phyloP scores from a whole-genome alignment of 2,113 vertebrate species.

The Anhinga anhinga region DNA sequence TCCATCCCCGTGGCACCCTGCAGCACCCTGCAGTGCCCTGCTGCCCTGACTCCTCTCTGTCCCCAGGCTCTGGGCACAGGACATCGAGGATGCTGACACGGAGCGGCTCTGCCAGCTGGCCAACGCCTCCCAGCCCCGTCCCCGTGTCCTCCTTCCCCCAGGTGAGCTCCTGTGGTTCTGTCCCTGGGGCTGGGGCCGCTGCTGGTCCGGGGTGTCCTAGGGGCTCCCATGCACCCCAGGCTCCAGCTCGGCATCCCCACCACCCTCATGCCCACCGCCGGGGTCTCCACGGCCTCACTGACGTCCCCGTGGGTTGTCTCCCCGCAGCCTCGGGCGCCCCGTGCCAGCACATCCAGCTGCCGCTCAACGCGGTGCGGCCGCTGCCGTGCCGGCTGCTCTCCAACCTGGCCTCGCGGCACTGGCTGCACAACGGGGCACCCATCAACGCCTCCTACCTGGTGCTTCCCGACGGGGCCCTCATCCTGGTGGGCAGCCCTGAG shows the following conservation, averaged over 20 bases:
- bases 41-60: background rate
- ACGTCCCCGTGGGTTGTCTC: fast-evolving
- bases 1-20: fast-evolving
- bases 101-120: conserved; percentile 58
- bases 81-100: conserved; percentile 81
- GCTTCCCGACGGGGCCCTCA: conserved; percentile 83
- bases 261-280: fast-evolving
- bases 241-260: background rate
- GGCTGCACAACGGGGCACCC: conserved; percentile 75
- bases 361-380: conserved; percentile 80
- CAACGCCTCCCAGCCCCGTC: conserved; percentile 44
- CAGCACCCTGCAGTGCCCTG: fast-evolving
- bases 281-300: background rate
- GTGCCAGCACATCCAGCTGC: conserved; percentile 81
- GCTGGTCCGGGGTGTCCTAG: fast-evolving
- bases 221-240: background rate
- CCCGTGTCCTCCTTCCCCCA: conserved; percentile 10
- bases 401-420: conserved; percentile 85
- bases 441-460: conserved; percentile 81
- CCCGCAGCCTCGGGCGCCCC: conserved; percentile 43
- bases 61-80: conserved; percentile 84
- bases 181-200: fast-evolving
- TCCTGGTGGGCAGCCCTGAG: conserved; percentile 84
- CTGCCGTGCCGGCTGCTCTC: conserved; percentile 87
- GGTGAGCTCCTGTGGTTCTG: conserved; percentile 44